phyloP scores from a whole-genome alignment of 2,888 invertebrate genomes.

The Drymonia ruficornis region DNA sequence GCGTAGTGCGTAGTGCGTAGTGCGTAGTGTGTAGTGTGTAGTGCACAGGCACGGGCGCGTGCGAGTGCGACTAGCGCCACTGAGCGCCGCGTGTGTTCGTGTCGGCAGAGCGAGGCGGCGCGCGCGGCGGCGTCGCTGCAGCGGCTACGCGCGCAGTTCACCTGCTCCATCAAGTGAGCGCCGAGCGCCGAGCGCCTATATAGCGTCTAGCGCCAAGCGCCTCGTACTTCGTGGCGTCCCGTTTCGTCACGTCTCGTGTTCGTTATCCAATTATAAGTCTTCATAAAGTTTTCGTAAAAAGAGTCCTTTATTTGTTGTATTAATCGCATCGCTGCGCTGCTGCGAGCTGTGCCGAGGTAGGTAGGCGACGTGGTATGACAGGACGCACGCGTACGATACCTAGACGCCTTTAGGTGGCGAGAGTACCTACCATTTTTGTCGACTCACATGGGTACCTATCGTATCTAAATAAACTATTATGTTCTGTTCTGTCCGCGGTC shows the following conservation, averaged over 20 bases:
- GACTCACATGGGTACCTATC: no score
- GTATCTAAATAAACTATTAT: no score
- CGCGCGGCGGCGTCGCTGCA: constrained; percentile 51
- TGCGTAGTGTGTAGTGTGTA: no score
- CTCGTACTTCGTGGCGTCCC: constrained; percentile 51
- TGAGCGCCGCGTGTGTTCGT: neutral
- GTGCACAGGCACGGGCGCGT: no score
- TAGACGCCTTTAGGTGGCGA: no score
- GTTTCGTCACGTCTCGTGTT: neutral
- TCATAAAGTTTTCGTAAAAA: neutral
- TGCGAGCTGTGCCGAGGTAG: neutral
- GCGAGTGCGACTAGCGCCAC: no score
- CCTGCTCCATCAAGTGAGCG: constrained; percentile 71
- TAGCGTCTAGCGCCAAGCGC: constrained; percentile 19
- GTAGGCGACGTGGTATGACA: no score
- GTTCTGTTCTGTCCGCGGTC: no score
- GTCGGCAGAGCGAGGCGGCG: constrained; percentile 43
- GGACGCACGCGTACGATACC: no score
- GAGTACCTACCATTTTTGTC: no score
- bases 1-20: no score
- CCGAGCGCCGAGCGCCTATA: constrained; percentile 3
- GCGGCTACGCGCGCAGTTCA: constrained; percentile 71
- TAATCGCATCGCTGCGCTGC: neutral
- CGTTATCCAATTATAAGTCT: neutral
- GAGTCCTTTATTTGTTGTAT: neutral